Conservation (phyloP, 2,113 vertebrate species). For the Dasyornis broadbenti region DNA sequence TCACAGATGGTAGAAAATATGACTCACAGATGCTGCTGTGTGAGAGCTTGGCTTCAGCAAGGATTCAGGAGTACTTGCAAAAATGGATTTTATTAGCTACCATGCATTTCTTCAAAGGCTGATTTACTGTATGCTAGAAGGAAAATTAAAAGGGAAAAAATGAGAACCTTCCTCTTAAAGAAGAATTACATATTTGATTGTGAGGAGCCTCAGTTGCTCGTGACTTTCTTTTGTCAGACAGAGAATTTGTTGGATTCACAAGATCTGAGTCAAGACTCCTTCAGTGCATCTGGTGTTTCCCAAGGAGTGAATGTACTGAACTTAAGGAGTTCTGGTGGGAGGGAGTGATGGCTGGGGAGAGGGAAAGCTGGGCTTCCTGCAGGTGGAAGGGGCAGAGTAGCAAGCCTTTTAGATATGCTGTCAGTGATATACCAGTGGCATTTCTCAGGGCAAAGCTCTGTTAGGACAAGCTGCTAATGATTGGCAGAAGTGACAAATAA, state of each 20-base stretch:
- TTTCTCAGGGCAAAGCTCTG: neutral
- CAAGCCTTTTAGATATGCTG: neutral
- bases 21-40: constrained; percentile 50
- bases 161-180: neutral
- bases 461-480: neutral
- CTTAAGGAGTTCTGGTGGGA: neutral
- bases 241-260: constrained; percentile 5
- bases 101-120: neutral
- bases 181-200: neutral
- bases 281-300: constrained; percentile 54
- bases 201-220: neutral
- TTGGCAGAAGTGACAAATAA: neutral
- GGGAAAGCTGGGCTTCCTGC: neutral
- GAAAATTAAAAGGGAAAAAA: neutral
- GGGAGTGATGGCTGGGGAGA: neutral
- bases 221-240: constrained; percentile 14
- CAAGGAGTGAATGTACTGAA: constrained; percentile 21
- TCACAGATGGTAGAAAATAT: constrained; percentile 57
- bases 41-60: constrained; percentile 23
- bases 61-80: neutral
- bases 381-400: neutral
- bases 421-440: neutral
- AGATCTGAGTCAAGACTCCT: constrained; percentile 50
- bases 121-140: neutral
- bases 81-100: constrained; percentile 12